phyloP scores from a whole-genome alignment of 2,888 invertebrate species.

The Philonicus albiceps region DNA sequence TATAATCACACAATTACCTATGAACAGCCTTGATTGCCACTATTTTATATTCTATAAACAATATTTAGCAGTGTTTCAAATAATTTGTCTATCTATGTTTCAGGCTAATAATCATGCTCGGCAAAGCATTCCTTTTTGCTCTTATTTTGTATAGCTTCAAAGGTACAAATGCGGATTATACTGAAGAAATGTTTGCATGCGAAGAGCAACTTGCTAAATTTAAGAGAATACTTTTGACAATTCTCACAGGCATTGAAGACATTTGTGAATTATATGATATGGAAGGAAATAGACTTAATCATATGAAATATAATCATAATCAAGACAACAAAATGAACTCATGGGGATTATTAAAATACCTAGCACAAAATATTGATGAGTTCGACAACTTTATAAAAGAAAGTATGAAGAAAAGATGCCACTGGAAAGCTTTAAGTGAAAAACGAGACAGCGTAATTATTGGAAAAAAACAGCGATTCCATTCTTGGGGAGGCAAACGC shows the following conservation, averaged over 20 bases:
- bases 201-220: conserved; percentile 59
- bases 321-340: conserved; percentile 56
- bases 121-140: neutral
- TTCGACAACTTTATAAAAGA: conserved; percentile 57
- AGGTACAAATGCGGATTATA: neutral
- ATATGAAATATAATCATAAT: conserved; percentile 51
- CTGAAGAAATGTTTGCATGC: conserved; percentile 50
- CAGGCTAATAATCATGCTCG: neutral
- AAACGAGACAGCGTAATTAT: conserved; percentile 59
- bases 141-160: neutral
- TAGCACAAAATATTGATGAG: conserved; percentile 59
- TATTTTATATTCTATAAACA: too few relatives aligned
- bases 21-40: too few relatives aligned
- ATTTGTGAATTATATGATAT: conserved; percentile 58
- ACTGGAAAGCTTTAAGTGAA: conserved; percentile 56
- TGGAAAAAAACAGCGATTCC: conserved; percentile 62
- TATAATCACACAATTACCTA: too few relatives aligned
- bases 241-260: conserved; percentile 60
- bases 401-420: conserved; percentile 59
- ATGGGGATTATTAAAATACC: conserved; percentile 59
- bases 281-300: neutral
- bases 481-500: conserved; percentile 63
- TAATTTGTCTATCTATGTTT: neutral
- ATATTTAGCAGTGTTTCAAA: neutral
- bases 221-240: conserved; percentile 58